Evolutionary conservation across 2,888 invertebrate species (phyloP), one percentile per base, ranked within the genome.

Genomic region (Tetranychus piercei): DNA sequence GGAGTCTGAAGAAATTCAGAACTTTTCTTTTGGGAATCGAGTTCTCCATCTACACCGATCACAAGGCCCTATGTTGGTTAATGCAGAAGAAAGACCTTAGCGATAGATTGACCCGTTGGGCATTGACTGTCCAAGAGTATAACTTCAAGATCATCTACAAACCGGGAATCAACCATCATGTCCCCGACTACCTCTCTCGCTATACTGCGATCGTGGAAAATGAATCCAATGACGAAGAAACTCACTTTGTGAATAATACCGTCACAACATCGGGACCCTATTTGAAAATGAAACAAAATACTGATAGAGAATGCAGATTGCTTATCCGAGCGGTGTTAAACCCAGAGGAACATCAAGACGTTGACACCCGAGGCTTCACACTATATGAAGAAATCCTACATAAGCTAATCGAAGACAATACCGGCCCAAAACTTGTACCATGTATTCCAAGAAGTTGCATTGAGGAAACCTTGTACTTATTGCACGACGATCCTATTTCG

Each of bases 1-100:
- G 43, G 43, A 43, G 20, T 18, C 45, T 72, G 6, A 15, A 65
- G 7, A 71, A 72, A 22, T 66, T 64, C 22, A 1, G 45, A 1
- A 8, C 1, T 15, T 74, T 67, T 34, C 6, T 74, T 5, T 44
- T 22, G n/a, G 75, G 75, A 1, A 44, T 6, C 1, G n/a, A n/a
- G n/a, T 73, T 75, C 55, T 73, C 55, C 18, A 23, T 75, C 11
- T 34, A 69, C 9, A 75, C 75, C 0, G 75, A 75, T 65, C 73
- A 70, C 45, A 3, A 43, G 23, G 73, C 73, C 55, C 23, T 75
- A 6, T 66, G 45, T 43, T 73, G 72, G 73, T 8, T 75, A 22
- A 64, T 20, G 1, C 34, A 45, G 1, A 75, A 65, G 18, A 44
- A 70, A 18, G 34, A 65, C 11, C 15, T 66, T 4, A 5, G 8